Conservation (phyloP, 2,797 vertebrate species). For the Mormyrus proboscirostris region DNA sequence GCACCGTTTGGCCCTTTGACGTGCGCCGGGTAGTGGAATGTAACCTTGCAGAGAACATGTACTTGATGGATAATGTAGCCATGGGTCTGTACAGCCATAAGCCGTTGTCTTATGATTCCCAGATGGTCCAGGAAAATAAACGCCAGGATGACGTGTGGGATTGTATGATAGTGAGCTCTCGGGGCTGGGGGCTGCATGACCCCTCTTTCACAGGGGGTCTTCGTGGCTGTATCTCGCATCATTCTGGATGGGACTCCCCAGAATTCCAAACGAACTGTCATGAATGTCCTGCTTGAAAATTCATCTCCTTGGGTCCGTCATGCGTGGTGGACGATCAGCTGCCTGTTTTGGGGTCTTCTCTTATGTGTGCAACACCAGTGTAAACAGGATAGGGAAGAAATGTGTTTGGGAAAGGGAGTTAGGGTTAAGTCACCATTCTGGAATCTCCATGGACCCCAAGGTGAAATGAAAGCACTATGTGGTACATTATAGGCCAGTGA, state of each 20-base stretch:
- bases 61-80: constrained; percentile 21
- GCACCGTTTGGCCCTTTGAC: background rate
- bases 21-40: background rate
- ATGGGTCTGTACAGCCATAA: background rate
- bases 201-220: constrained; percentile 19
- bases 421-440: background rate
- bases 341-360: constrained; percentile 9
- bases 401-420: background rate
- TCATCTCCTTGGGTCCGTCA: constrained; percentile 13
- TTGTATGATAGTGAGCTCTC: background rate
- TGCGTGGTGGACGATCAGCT: constrained; percentile 22
- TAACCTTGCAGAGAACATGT: background rate
- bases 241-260: constrained; percentile 20
- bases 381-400: background rate
- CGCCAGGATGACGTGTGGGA: background rate
- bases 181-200: background rate
- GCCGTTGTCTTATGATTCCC: constrained; percentile 21
- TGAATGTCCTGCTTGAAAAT: constrained; percentile 21
- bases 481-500: background rate
- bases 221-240: constrained; percentile 19
- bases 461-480: background rate
- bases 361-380: constrained; percentile 4
- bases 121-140: constrained; percentile 8
- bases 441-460: background rate
- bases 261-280: constrained; percentile 12